These are phyloP conservation scores for Tachuris rubrigastra DNA, from an alignment of 2,113 vertebrate genomes.

Conservation along the genomic window DNA sequence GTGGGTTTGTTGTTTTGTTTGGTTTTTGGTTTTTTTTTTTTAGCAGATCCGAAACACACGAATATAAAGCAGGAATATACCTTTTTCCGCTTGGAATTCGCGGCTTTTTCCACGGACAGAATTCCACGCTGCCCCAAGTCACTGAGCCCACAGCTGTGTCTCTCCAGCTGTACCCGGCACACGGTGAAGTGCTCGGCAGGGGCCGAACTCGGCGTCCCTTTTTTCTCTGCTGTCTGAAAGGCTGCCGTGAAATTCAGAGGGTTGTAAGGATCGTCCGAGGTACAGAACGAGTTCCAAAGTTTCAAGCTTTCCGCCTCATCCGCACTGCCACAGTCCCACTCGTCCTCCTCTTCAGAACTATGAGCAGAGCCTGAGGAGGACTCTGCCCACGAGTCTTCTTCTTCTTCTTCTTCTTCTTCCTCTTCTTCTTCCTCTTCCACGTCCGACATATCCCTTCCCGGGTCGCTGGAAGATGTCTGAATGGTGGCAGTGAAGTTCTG, in stretches of 20 bases:
- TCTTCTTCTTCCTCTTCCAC: not conserved
- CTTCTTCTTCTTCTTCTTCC: not conserved
- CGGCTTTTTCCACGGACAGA: not conserved
- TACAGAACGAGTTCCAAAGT: conserved; percentile 86
- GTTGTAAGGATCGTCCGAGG: conserved; percentile 87
- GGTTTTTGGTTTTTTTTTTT: no score
- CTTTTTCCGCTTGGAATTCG: conserved; percentile 69
- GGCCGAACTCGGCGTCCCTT: not conserved
- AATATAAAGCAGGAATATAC: not conserved
- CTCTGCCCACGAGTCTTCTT: conserved; percentile 26
- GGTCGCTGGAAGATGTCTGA: conserved; percentile 57
- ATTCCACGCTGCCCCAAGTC: conserved; percentile 31
- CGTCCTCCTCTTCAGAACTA: conserved; percentile 65
- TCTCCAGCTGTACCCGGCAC: conserved; percentile 59
- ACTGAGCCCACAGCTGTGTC: conserved; percentile 52
- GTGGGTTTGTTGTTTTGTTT: fast-evolving
- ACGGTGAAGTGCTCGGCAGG: not conserved
- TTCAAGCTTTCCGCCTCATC: conserved; percentile 83
- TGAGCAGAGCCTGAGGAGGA: conserved; percentile 40
- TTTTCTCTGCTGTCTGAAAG: conserved; percentile 72
- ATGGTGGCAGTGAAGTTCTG: conserved; percentile 86
- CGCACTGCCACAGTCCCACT: conserved; percentile 75
- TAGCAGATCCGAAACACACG: not conserved
- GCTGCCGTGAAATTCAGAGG: conserved; percentile 88
- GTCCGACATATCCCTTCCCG: not conserved